A percentile compares a stretch with the other conserved stretches of the same genome.
phyloP scores from a whole-genome alignment of 2,888 invertebrate species.

The Lycocerus yunnanus region DNA sequence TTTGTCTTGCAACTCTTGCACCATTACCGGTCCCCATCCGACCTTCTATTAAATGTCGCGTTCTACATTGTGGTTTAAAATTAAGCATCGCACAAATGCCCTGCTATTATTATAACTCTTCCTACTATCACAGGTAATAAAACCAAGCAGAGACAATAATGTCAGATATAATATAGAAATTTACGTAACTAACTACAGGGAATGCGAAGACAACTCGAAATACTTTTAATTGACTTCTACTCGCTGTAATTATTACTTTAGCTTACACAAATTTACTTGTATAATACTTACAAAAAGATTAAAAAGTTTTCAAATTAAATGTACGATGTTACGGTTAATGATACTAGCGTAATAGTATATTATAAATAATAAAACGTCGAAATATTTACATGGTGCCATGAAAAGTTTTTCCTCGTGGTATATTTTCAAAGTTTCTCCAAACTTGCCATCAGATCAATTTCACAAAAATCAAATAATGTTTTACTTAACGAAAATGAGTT shows the following conservation, averaged over 20 bases:
- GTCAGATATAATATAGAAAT: conserved; percentile 2
- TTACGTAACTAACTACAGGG: background rate
- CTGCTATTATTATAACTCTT: conserved; percentile 15
- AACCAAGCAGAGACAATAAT: conserved; percentile 7
- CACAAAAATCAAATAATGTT: too few species aligned
- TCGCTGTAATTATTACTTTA: background rate
- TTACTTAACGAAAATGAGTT: too few species aligned
- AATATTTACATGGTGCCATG: background rate
- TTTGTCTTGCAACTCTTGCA: conserved; percentile 28
- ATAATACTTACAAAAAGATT: background rate
- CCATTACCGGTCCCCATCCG: conserved; percentile 37
- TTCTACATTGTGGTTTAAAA: conserved; percentile 35
- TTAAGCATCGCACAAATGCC: conserved; percentile 23
- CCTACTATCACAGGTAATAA: conserved; percentile 13
- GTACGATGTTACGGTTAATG: too few species aligned
- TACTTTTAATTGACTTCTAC: background rate
- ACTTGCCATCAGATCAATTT: too few species aligned
- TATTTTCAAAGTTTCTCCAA: too few species aligned
- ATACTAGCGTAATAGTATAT: too few species aligned
- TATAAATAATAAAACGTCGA: too few species aligned
- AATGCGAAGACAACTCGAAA: background rate
- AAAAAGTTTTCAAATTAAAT: background rate
- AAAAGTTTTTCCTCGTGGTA: too few species aligned
- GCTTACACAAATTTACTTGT: background rate
- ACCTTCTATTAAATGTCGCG: conserved; percentile 45